A percentile compares a stretch with the other conserved stretches of the same genome.
Evolutionary conservation across 2,113 vertebrate species (phyloP).

Genomic region (Genyomyrus donnyi): DNA sequence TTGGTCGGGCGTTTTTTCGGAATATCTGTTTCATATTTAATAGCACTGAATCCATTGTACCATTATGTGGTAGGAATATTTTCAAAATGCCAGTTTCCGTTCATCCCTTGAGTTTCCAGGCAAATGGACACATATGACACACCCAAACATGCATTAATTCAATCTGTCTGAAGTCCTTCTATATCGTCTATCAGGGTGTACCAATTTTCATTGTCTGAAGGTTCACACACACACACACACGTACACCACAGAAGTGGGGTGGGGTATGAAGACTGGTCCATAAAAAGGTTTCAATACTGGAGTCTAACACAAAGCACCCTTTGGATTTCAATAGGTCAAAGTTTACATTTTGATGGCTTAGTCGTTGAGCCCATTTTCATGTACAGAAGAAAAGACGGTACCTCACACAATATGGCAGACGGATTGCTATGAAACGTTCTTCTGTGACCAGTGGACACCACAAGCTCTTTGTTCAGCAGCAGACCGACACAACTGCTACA

Average conservation of each 20-base stretch:
- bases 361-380: neutral
- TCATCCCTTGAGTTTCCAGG: neutral
- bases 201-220: neutral
- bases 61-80: neutral
- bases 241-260: neutral
- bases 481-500: neutral
- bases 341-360: neutral
- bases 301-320: neutral
- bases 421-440: neutral
- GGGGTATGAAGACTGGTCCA: neutral
- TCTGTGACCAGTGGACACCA: neutral
- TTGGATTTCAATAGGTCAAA: slow-evolving; percentile 22
- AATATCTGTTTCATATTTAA: neutral
- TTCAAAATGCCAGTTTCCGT: neutral
- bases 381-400: neutral
- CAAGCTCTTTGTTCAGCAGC: neutral
- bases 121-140: neutral
- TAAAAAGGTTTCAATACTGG: neutral
- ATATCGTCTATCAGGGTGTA: neutral
- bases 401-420: neutral
- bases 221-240: neutral
- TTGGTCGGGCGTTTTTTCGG: neutral
- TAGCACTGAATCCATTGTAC: slow-evolving; percentile 4
- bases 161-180: neutral
- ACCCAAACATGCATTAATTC: neutral